phyloP scores from a whole-genome alignment of 1,140 invertebrate genomes.

The Hydropsyche tenuis region DNA sequence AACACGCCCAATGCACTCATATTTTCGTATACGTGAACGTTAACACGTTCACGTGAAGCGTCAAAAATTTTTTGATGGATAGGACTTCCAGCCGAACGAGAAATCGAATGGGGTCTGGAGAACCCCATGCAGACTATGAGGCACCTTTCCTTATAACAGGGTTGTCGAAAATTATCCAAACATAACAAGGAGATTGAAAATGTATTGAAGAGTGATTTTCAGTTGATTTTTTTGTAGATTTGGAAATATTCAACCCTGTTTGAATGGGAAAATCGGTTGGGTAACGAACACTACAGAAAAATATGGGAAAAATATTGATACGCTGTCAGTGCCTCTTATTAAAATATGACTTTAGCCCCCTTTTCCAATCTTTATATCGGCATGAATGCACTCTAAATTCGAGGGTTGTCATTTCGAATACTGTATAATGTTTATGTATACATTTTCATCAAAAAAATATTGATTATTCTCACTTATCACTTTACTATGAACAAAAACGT shows the following conservation, averaged over 20 bases:
- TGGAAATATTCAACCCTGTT: no score
- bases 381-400: neutral
- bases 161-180: no score
- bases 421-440: no score
- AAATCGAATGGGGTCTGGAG: neutral
- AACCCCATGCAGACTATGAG: neutral
- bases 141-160: neutral
- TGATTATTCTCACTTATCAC: no score
- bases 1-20: neutral
- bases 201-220: no score
- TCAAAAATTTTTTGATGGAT: conserved; percentile 42
- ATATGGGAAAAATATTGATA: conserved; percentile 15
- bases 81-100: conserved; percentile 33
- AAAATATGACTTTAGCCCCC: conserved; percentile 20
- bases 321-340: conserved; percentile 24
- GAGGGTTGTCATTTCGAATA: neutral
- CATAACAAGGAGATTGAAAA: no score
- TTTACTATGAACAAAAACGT: no score
- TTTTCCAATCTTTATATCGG: no score
- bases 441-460: no score
- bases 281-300: neutral
- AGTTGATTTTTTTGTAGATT: no score
- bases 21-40: neutral
- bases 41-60: conserved; percentile 5
- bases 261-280: neutral